phyloP scores from a whole-genome alignment of 1,140 invertebrate species.

The Drosophila melanica region DNA sequence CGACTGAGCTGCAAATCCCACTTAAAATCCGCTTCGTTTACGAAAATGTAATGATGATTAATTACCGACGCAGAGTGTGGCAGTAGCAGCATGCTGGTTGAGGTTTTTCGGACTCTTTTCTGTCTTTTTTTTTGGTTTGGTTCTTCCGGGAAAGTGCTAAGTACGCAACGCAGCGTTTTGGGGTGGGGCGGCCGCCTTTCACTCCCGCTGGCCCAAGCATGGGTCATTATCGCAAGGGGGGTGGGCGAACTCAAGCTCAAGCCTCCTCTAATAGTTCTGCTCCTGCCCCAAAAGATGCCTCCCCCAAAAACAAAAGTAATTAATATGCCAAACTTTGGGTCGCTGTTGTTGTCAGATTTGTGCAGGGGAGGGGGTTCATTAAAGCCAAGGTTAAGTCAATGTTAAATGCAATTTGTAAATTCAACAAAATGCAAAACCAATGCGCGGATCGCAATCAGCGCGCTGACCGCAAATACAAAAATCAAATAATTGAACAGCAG shows the following conservation, averaged over 20 bases:
- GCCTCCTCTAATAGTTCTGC: conserved; percentile 24
- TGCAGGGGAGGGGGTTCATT: conserved; percentile 7
- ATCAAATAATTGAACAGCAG: conserved; percentile 27
- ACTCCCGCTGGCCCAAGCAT: conserved; percentile 37
- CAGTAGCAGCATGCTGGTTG: conserved; percentile 53
- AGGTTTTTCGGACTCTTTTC: conserved; percentile 46
- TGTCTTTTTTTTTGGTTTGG: conserved; percentile 6
- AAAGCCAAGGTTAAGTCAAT: conserved; percentile 61
- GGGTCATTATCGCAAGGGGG: conserved; percentile 41
- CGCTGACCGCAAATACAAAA: conserved; percentile 28
- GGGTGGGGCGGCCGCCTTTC: conserved; percentile 26
- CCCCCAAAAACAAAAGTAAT: conserved; percentile 53
- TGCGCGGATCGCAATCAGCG: conserved; percentile 16
- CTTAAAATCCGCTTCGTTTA: conserved; percentile 81
- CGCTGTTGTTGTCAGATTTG: conserved; percentile 44
- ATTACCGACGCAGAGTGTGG: conserved; percentile 62
- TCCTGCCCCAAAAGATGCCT: background rate
- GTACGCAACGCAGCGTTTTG: conserved; percentile 45
- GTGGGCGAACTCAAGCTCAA: background rate
- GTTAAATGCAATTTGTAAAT: conserved; percentile 38
- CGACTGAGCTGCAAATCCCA: conserved; percentile 77
- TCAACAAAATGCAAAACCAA: conserved; percentile 1
- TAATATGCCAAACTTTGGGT: conserved; percentile 53
- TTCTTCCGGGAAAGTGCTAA: conserved; percentile 65
- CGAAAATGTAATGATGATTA: conserved; percentile 83